Evolutionary conservation across 2,888 invertebrate species (phyloP), one percentile per base, ranked within the genome.

Genomic region (Lepidonotus clava): DNA sequence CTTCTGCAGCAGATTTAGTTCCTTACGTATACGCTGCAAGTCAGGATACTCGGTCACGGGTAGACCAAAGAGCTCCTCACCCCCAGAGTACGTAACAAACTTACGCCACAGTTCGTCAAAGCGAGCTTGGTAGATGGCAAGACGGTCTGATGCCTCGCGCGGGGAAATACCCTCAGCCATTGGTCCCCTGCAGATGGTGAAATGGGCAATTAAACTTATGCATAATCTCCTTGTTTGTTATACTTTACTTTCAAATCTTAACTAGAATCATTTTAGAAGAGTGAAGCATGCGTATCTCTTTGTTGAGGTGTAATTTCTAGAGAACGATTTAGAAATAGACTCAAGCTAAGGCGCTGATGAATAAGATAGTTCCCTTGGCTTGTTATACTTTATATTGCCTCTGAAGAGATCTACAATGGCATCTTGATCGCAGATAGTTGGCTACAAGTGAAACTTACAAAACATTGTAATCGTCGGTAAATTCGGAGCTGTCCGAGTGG

Each of bases 81-180:
- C 99, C 91, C 97, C 98, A 93, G 98, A 98, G 94, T 98, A 98
- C 0, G 98, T 97, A 94, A 97, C 97, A 84, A 98, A 95, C 92
- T 98, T 97, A 83, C 98, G 96, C 98, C 98, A 99, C 96, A 99
- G 96, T 1, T 98, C 98, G 93, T 99, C 99, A 94, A 99, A 99
- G 66, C 97, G 97, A 94, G 97, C 96, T 90, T 94, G 94, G 91
- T 90, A 94, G 56, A 98, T 95, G 91, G 98, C 97, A 76, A 99
- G 96, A 71, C 97, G 95, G 93, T 99, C 98, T 0, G 98, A 98
- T 4, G 99, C 98, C 93, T 99, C 98, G 88, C 98, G 95, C 0
- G 99, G 98, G 53, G 96, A 96, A 14, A 99, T 95, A 0, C 98
- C 98, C 0, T 97, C 95, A 92, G 98, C 98, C 98, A 98, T 98